Base-by-base conservation (phyloP, 2,888 invertebrate genomes). In the Hypolimnas misippus region DNA sequence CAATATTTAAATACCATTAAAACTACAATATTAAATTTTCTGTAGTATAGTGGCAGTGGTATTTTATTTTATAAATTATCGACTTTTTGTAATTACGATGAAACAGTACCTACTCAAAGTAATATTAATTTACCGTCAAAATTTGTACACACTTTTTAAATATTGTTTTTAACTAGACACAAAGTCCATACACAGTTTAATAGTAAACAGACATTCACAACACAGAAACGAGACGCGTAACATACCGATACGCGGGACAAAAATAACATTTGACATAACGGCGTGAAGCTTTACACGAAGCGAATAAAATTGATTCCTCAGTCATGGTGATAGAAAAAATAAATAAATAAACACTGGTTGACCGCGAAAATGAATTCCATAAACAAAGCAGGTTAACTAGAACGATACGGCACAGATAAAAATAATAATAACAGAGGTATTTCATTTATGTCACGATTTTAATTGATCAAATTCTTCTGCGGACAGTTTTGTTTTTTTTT, bases 271-370 rank as follows among this genome's bases (percentile, higher is more conserved):
- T 53, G 35, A 60, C 56, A 60, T 14, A 55, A 19, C 14, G 46
- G 63, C 56, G 55, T 31, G 25, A 64, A 64, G 63, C 63, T 56
- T 25, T 55, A 31, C 19, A 44, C 17, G 1, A 25, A 46, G 56
- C 56, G 14, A 10, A 56, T 42, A 56, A 35, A 53, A n/a, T 25
- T 31, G 14, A 51, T 56, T 46, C 38, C 60, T 60, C 49, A 52
- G 52, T 21, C 40, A 35, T 16, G 21, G 17, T 10, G 12, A 3
- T 6, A 46, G 12, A n/a, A n/a, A n/a, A n/a, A 21, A 21, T 19
- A 12, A 19, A 5, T 25, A 35, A 35, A 14, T 7, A 51, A 51
- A 54, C 10, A 44, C 56, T 21, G 50, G 50, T 29, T 52, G 52
- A 38, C n/a, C n/a, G 3, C 12, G n/a, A 12, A 38, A 38, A 38